A percentile compares a stretch with the other conserved stretches of the same genome.
These are phyloP conservation scores for Geotrypetes seraphini DNA, from an alignment of 2,797 vertebrate genomes.

Conservation along the genomic window DNA sequence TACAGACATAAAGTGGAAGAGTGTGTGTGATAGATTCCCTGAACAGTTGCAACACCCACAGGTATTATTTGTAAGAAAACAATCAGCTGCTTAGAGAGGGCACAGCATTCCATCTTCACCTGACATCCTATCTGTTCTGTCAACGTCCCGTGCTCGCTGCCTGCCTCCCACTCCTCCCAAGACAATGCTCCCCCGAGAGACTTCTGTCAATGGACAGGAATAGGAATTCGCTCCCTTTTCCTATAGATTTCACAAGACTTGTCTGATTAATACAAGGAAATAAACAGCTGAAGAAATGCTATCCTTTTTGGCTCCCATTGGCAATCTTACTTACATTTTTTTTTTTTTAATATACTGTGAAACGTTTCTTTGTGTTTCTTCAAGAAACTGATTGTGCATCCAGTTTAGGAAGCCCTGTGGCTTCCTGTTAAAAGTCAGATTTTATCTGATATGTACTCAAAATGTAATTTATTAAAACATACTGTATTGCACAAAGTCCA, in stretches of 20 bases:
- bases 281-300: too few species aligned
- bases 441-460: too few species aligned
- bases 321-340: not conserved
- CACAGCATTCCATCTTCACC: conserved; percentile 54
- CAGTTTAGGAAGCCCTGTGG: too few species aligned
- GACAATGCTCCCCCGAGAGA: conserved; percentile 42
- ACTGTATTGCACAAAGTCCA: too few species aligned
- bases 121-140: conserved; percentile 49
- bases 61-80: conserved; percentile 69
- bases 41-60: conserved; percentile 60
- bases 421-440: too few species aligned
- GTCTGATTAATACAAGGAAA: conserved; percentile 9
- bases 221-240: conserved; percentile 47
- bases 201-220: conserved; percentile 51
- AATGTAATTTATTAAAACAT: too few species aligned
- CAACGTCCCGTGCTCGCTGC: conserved; percentile 39
- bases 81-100: conserved; percentile 61
- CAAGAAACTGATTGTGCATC: too few species aligned
- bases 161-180: conserved; percentile 41
- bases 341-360: not conserved
- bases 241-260: conserved; percentile 5
- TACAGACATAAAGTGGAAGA: conserved; percentile 50
- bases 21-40: conserved; percentile 51
- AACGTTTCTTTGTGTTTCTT: too few species aligned
- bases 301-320: not conserved